A percentile compares a stretch with the other conserved stretches of the same genome.
phyloP scores from a whole-genome alignment of 2,888 invertebrate species.

The Eupithecia pulchellata region DNA sequence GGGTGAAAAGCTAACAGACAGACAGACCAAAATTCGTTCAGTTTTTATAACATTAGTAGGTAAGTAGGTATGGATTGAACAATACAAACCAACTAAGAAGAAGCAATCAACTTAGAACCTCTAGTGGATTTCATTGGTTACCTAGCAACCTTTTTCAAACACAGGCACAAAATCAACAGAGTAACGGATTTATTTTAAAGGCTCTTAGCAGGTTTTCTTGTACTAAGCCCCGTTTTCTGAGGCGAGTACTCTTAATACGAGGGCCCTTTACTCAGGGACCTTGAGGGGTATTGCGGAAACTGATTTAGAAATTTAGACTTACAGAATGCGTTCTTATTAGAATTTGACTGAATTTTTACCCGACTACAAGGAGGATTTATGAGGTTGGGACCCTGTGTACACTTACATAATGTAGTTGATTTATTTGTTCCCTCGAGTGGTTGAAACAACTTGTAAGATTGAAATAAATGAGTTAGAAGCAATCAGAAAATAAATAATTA shows the following conservation, averaged over 20 bases:
- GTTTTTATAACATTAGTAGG: no score
- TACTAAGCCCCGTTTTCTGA: slow-evolving; percentile 48
- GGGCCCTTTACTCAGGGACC: slow-evolving; percentile 54
- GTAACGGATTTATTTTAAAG: slow-evolving; percentile 30
- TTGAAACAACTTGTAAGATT: no score
- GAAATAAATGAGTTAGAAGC: no score
- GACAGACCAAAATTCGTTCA: no score
- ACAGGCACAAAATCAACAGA: slow-evolving; percentile 35
- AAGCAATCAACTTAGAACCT: neutral
- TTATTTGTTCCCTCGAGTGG: no score
- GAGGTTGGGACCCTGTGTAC: no score
- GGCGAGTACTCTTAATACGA: slow-evolving; percentile 52
- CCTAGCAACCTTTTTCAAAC: neutral
- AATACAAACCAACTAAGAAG: neutral
- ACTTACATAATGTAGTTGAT: no score
- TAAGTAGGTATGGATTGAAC: no score
- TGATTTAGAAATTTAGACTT: slow-evolving; percentile 30
- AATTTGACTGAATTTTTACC: neutral
- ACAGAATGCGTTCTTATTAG: neutral
- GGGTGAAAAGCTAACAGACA: no score
- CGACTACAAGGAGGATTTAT: no score
- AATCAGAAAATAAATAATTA: no score
- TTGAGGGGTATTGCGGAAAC: slow-evolving; percentile 20
- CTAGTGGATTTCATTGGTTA: neutral
- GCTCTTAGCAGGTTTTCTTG: slow-evolving; percentile 49